Percentiles rank a stretch among this genome's conserved stretches.
Evolutionary conservation across 2,888 invertebrate genomes (phyloP).

Genomic region (Pseudanteris insignis): DNA sequence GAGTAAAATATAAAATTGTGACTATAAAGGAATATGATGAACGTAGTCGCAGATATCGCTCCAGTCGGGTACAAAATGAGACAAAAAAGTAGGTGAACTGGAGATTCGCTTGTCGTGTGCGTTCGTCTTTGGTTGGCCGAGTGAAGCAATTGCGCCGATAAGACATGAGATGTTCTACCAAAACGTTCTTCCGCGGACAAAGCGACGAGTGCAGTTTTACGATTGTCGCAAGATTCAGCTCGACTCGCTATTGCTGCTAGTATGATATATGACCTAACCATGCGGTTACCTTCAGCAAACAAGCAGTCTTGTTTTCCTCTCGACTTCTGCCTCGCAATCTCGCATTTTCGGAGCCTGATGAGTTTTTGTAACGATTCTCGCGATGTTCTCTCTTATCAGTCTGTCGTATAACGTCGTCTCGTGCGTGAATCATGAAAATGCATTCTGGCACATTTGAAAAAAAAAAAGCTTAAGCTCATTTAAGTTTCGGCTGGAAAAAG

Average conservation of each 20-base stretch:
- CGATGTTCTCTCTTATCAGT: too few relatives aligned
- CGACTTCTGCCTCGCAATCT: slow-evolving; percentile 31
- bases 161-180: slow-evolving; percentile 33
- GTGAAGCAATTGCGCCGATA: slow-evolving; percentile 18
- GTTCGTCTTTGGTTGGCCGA: slow-evolving; percentile 12
- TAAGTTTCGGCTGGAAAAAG: too few relatives aligned
- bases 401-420: too few relatives aligned
- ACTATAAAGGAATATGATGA: too few relatives aligned
- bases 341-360: slow-evolving; percentile 60
- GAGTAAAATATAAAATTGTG: too few relatives aligned
- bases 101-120: slow-evolving; percentile 13
- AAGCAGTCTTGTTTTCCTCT: slow-evolving; percentile 40
- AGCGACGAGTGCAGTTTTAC: slow-evolving; percentile 35
- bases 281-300: slow-evolving; percentile 45
- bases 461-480: too few relatives aligned
- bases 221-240: slow-evolving; percentile 31
- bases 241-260: slow-evolving; percentile 19
- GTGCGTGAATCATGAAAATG: too few relatives aligned
- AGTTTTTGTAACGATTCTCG: slow-evolving; percentile 59
- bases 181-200: slow-evolving; percentile 31
- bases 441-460: too few relatives aligned
- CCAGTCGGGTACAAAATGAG: too few relatives aligned
- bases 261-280: slow-evolving; percentile 48
- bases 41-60: too few relatives aligned
- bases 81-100: slow-evolving; percentile 6